These are phyloP conservation scores for Butastur rufipennis DNA, from an alignment of 2,113 vertebrate genomes.

Conservation along the genomic window DNA sequence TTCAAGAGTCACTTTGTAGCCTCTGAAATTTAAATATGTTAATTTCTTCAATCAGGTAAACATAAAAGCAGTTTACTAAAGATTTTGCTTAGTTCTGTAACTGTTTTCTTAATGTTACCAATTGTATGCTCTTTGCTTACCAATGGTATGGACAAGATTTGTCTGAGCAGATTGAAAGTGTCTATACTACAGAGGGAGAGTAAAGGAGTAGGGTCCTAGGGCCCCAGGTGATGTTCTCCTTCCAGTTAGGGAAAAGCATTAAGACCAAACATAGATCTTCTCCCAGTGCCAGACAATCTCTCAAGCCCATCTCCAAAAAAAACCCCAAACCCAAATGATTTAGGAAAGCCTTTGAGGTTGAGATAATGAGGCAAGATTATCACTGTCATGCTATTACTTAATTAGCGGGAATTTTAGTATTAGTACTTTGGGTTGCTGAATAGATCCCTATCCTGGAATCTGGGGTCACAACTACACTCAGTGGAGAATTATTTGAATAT, in stretches of 20 bases:
- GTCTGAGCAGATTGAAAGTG: neutral
- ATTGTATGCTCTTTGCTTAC: neutral
- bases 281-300: neutral
- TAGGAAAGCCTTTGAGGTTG: neutral
- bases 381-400: neutral
- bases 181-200: neutral
- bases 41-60: neutral
- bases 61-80: neutral
- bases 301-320: neutral
- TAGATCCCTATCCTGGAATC: neutral
- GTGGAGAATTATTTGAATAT: neutral
- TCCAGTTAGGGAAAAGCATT: neutral
- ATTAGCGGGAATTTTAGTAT: neutral
- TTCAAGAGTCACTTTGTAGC: neutral
- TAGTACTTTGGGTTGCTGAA: neutral
- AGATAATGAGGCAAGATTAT: neutral
- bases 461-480: neutral
- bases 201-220: neutral
- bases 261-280: neutral
- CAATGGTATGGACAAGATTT: neutral
- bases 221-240: neutral
- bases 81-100: neutral
- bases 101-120: neutral
- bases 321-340: too few relatives aligned
- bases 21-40: neutral